Conservation (phyloP, 2,888 invertebrate genomes). For the Thalpophila matura region DNA sequence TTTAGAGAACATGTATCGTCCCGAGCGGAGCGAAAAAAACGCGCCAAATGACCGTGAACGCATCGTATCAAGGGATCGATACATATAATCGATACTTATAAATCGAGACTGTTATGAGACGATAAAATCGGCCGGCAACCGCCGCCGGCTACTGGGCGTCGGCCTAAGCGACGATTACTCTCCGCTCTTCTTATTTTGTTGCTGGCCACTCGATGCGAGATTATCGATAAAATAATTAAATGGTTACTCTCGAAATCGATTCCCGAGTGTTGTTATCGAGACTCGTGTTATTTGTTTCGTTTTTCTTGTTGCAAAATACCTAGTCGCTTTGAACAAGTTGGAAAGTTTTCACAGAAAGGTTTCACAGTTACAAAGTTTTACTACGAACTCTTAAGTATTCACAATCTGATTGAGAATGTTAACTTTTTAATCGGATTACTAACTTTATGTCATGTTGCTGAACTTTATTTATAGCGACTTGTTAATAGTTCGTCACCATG, state of each 20-base stretch:
- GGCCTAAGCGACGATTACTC: constrained; percentile 90
- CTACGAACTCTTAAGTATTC: constrained; percentile 49
- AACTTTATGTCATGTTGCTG: constrained; percentile 50
- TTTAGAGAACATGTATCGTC: constrained; percentile 72
- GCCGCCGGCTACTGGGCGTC: constrained; percentile 90
- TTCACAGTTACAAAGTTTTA: constrained; percentile 50
- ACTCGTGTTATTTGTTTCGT: constrained; percentile 84
- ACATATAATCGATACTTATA: constrained; percentile 90
- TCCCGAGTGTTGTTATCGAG: constrained; percentile 90
- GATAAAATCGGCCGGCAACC: constrained; percentile 87
- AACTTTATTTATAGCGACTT: constrained; percentile 27
- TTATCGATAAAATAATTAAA: constrained; percentile 91
- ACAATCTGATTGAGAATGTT: constrained; percentile 59
- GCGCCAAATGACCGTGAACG: constrained; percentile 86
- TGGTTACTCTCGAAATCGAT: constrained; percentile 91
- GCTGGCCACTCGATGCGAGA: constrained; percentile 85
- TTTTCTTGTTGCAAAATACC: constrained; percentile 84
- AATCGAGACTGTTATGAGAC: constrained; percentile 90
- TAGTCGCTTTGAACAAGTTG: constrained; percentile 63
- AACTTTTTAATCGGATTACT: constrained; percentile 62
- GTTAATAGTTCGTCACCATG: constrained; percentile 27
- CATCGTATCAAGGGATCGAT: constrained; percentile 84
- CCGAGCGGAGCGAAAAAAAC: constrained; percentile 77
- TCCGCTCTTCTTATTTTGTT: constrained; percentile 84
- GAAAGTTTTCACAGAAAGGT: constrained; percentile 58